These are phyloP conservation scores for Coenonympha glycerion DNA, from an alignment of 2,888 invertebrate species.

Conservation along the genomic window DNA sequence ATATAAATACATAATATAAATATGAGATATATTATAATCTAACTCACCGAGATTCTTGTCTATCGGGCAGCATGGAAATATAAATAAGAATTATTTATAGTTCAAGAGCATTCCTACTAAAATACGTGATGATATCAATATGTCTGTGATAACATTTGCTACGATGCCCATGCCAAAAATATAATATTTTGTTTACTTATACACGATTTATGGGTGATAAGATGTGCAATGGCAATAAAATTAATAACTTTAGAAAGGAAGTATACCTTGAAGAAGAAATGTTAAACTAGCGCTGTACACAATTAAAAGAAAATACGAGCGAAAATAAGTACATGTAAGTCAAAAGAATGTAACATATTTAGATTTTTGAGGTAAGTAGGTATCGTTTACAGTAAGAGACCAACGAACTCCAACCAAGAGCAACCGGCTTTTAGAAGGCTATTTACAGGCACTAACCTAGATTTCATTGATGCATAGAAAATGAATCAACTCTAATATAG, in stretches of 20 bases:
- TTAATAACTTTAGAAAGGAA: too few relatives aligned
- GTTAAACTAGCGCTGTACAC: too few relatives aligned
- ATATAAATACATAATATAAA: not conserved
- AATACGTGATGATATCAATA: slow-evolving; percentile 9
- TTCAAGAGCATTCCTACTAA: slow-evolving; percentile 22
- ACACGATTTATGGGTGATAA: too few relatives aligned
- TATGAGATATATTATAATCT: slow-evolving; percentile 8
- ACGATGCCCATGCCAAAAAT: slow-evolving; percentile 14
- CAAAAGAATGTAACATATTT: too few relatives aligned
- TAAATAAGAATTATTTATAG: slow-evolving; percentile 39
- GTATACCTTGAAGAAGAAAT: too few relatives aligned
- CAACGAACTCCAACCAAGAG: not conserved
- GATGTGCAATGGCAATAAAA: not conserved
- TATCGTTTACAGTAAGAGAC: slow-evolving; percentile 1
- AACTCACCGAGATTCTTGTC: slow-evolving; percentile 74
- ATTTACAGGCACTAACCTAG: too few relatives aligned
- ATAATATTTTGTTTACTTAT: not conserved
- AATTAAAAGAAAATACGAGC: not conserved
- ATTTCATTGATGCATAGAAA: too few relatives aligned
- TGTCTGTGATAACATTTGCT: not conserved
- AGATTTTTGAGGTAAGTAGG: not conserved
- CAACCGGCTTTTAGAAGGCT: not conserved
- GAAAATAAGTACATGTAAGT: too few relatives aligned
- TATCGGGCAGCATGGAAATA: slow-evolving; percentile 67
- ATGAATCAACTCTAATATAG: not conserved